phyloP scores from a whole-genome alignment of 1,140 invertebrate genomes.

The Anoplolepis gracilipes region DNA sequence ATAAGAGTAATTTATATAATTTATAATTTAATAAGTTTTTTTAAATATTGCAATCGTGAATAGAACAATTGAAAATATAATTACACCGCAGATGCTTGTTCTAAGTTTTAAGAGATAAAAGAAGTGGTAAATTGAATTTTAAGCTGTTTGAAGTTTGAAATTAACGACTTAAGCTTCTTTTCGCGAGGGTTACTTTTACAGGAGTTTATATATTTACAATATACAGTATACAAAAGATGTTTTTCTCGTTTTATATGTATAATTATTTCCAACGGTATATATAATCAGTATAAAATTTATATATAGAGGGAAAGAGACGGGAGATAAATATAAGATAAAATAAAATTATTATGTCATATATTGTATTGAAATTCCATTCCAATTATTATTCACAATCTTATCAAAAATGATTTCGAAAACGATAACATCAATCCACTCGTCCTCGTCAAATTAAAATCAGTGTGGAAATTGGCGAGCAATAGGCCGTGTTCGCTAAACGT shows the following conservation, averaged over 20 bases:
- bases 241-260: not conserved
- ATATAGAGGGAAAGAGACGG: not conserved
- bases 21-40: not conserved
- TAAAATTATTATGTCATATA: not conserved
- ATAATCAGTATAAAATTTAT: not conserved
- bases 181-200: not conserved
- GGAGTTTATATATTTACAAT: constrained; percentile 15
- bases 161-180: constrained; percentile 56
- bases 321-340: not conserved
- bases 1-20: not conserved
- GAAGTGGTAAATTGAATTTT: constrained; percentile 60
- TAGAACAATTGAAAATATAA: constrained; percentile 5
- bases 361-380: not conserved
- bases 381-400: not conserved
- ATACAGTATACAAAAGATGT: not conserved
- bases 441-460: constrained; percentile 66
- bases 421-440: constrained; percentile 16
- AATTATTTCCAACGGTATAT: not conserved
- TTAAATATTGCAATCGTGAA: not conserved
- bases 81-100: constrained; percentile 15
- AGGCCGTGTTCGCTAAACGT: constrained; percentile 80
- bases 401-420: not conserved
- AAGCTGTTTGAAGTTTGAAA: constrained; percentile 58
- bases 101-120: constrained; percentile 19
- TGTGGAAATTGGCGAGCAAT: constrained; percentile 76